These are phyloP conservation scores for Thermophis baileyi DNA, from an alignment of 2,113 vertebrate genomes.

Conservation along the genomic window DNA sequence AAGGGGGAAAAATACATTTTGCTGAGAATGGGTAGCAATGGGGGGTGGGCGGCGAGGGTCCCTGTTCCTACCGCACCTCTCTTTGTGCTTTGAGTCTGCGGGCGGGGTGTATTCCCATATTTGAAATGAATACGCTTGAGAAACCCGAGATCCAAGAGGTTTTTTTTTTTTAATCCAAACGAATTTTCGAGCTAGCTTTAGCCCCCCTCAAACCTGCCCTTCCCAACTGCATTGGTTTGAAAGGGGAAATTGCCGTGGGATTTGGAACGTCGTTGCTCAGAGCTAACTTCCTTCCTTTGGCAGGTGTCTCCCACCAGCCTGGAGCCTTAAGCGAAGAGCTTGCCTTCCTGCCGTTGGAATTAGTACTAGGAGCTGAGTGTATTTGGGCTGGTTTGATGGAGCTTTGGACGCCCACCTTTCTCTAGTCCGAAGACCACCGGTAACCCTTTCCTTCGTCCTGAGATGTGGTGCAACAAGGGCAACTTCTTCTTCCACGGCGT, in stretches of 20 bases:
- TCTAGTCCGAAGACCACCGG: background rate
- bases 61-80: background rate
- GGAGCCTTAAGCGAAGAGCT: background rate
- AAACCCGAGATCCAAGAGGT: background rate
- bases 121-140: too few species aligned
- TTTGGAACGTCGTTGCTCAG: background rate
- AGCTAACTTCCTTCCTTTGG: background rate
- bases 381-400: background rate
- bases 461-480: background rate
- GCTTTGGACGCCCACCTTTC: background rate
- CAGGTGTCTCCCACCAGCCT: background rate
- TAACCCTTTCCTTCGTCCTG: background rate
- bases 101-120: background rate
- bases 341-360: background rate
- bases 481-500: background rate
- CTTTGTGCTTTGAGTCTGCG: background rate
- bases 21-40: background rate
- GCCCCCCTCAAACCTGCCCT: too few species aligned
- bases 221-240: background rate
- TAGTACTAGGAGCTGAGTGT: background rate
- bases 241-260: background rate
- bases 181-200: background rate
- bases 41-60: too few species aligned
- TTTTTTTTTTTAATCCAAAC: background rate
- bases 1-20: background rate